These are phyloP conservation scores for Chaetodon trifascialis DNA, from an alignment of 2,113 vertebrate species.

Conservation along the genomic window DNA sequence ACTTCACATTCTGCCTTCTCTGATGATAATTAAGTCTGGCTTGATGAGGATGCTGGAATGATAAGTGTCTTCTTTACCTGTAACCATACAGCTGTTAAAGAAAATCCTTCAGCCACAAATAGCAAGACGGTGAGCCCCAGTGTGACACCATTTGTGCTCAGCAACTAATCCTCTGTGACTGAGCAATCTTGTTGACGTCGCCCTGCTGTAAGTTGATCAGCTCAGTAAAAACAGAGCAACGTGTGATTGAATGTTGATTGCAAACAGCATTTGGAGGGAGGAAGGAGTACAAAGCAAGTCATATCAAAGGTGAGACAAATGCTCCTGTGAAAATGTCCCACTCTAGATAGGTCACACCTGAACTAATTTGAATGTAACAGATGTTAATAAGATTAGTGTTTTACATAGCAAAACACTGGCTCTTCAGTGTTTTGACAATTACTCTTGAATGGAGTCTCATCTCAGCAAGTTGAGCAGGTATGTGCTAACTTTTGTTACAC, in stretches of 20 bases:
- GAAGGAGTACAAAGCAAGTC: neutral
- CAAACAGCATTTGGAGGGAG: neutral
- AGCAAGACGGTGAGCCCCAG: neutral
- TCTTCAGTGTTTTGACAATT: neutral
- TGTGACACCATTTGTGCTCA: neutral
- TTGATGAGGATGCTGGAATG: neutral
- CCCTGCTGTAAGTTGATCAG: neutral
- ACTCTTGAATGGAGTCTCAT: neutral
- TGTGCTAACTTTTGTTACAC: neutral
- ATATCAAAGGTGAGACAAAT: neutral
- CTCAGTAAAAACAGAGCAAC: too few relatives aligned
- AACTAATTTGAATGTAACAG: neutral
- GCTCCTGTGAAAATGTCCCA: too few relatives aligned
- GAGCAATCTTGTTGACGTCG: neutral
- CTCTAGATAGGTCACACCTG: neutral
- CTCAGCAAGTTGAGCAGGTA: neutral
- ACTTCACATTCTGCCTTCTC: neutral
- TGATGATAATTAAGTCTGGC: neutral
- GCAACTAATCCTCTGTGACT: neutral
- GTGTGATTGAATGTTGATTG: too few relatives aligned
- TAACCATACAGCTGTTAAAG: too few relatives aligned
- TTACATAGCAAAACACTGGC: neutral
- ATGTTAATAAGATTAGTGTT: neutral
- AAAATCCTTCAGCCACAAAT: neutral
- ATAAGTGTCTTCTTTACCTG: neutral